phyloP scores from a whole-genome alignment of 2,797 vertebrate species.

The Phrynocephalus guinanensis region DNA sequence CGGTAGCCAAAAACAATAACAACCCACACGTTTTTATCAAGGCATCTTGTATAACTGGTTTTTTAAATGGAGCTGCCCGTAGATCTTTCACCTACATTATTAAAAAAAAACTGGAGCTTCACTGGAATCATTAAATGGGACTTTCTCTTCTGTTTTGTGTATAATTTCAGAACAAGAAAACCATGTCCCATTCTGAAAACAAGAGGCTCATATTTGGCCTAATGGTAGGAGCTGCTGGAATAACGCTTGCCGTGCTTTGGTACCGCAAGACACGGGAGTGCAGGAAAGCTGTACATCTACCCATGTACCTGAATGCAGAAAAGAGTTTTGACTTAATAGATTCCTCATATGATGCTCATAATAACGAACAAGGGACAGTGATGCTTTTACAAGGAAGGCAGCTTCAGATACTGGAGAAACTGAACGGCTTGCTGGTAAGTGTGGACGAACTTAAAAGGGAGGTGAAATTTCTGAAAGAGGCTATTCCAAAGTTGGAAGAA shows the following conservation, averaged over 20 bases:
- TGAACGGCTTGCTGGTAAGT: slow-evolving; percentile 86
- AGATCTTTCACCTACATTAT: not conserved
- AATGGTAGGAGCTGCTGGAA: slow-evolving; percentile 88
- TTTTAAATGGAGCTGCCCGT: not conserved
- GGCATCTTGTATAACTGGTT: not conserved
- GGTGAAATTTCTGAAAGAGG: slow-evolving; percentile 87
- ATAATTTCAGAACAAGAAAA: slow-evolving; percentile 73
- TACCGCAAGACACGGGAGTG: slow-evolving; percentile 75
- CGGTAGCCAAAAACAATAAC: not conserved
- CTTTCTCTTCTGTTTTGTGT: slow-evolving; percentile 29
- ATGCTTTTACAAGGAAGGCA: slow-evolving; percentile 80
- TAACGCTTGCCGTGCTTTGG: slow-evolving; percentile 85
- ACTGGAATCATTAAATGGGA: accelerated
- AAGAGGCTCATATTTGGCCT: slow-evolving; percentile 87
- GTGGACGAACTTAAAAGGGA: slow-evolving; percentile 93
- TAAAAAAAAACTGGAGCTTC: not conserved
- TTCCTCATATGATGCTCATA: slow-evolving; percentile 56
- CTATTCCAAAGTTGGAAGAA: slow-evolving; percentile 87
- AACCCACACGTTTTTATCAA: not conserved
- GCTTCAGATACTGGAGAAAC: slow-evolving; percentile 87
- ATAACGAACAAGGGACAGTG: slow-evolving; percentile 60
- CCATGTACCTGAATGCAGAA: slow-evolving; percentile 36
- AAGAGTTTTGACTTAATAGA: slow-evolving; percentile 40
- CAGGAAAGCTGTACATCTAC: slow-evolving; percentile 26
- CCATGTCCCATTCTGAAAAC: slow-evolving; percentile 86